Evolutionary conservation across 1,140 invertebrate species (phyloP).

Genomic region (Ceratitis capitata): DNA sequence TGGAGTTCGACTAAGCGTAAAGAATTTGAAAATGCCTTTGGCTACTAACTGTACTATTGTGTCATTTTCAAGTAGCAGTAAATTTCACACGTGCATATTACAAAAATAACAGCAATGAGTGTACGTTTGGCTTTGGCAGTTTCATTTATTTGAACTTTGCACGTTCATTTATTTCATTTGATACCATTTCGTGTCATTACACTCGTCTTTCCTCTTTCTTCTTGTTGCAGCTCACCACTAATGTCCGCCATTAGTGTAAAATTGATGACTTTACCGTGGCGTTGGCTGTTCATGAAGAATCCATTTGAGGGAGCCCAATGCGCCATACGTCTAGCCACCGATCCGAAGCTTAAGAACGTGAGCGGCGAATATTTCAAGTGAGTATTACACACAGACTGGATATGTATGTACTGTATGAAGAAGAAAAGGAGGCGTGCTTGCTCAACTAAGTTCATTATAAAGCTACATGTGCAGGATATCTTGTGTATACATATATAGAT

Average conservation of each 20-base stretch:
- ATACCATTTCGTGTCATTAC: too few species aligned
- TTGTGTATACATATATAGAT: too few species aligned
- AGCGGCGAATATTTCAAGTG: conserved; percentile 76
- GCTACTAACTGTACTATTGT: not conserved
- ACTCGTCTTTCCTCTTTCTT: not conserved
- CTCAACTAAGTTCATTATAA: too few species aligned
- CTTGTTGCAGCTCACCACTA: conserved; percentile 63
- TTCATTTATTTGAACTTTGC: not conserved
- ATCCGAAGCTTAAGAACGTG: conserved; percentile 68
- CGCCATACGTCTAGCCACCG: conserved; percentile 72
- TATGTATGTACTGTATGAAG: too few species aligned
- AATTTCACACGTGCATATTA: not conserved
- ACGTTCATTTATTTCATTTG: not conserved
- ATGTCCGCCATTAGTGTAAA: conserved; percentile 66
- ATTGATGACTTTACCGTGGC: conserved; percentile 71
- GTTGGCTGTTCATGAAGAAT: conserved; percentile 76
- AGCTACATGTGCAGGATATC: too few species aligned
- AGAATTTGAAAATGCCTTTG: not conserved
- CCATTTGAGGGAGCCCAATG: conserved; percentile 75
- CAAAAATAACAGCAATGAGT: not conserved
- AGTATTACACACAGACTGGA: conserved; percentile 47
- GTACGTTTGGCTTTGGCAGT: not conserved
- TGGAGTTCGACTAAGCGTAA: not conserved
- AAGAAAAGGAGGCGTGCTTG: too few species aligned
- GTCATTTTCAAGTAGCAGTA: not conserved